A percentile compares a stretch with the other conserved stretches of the same genome.
Evolutionary conservation across 1,140 invertebrate species (phyloP).

Genomic region (Rhynchophorus ferrugineus): DNA sequence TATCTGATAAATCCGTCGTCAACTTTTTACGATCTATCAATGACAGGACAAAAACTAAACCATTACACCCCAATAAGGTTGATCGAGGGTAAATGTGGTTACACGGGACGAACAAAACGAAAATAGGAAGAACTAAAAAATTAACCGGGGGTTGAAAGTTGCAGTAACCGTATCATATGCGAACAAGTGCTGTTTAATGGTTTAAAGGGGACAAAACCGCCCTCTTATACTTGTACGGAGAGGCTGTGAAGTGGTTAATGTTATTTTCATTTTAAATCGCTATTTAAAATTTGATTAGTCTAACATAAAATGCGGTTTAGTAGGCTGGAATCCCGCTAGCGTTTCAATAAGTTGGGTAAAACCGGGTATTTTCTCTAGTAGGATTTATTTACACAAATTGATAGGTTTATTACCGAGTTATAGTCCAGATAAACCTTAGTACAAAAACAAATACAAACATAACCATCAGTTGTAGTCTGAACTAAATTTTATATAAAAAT

Average conservation of each 20-base stretch:
- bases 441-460: no score
- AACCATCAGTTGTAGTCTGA: no score
- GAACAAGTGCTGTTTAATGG: slow-evolving; percentile 35
- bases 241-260: background rate
- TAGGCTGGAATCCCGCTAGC: background rate
- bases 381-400: no score
- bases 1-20: background rate
- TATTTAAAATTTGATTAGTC: background rate
- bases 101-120: no score
- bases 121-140: slow-evolving; percentile 18
- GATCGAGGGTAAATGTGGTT: slow-evolving; percentile 14
- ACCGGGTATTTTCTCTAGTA: no score
- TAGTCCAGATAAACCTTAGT: no score
- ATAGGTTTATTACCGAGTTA: no score
- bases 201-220: slow-evolving; percentile 11
- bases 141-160: slow-evolving; percentile 18
- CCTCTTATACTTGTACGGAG: background rate
- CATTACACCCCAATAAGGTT: slow-evolving; percentile 20
- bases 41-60: slow-evolving; percentile 16
- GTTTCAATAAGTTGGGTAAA: background rate
- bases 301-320: background rate
- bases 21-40: slow-evolving; percentile 1
- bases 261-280: background rate
- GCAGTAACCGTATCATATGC: slow-evolving; percentile 28
- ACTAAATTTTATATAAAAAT: no score